Percentiles rank a stretch among this genome's conserved stretches.
Conservation (phyloP, 2,797 vertebrate species). For the Naso thynnoides region DNA sequence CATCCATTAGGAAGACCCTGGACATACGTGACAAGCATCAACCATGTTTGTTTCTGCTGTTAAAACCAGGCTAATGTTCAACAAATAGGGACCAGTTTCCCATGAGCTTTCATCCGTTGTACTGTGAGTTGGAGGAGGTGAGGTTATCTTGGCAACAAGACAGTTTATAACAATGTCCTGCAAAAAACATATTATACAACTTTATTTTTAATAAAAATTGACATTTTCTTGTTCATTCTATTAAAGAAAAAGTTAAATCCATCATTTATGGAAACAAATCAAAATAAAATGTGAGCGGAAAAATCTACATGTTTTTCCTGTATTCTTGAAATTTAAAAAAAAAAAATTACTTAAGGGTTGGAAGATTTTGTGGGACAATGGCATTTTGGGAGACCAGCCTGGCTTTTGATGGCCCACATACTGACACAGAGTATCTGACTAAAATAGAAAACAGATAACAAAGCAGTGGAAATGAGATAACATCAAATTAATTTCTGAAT, state of each 20-base stretch:
- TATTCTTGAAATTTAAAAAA: neutral
- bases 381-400: constrained; percentile 20
- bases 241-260: constrained; percentile 23
- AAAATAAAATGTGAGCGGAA: constrained; percentile 10
- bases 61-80: constrained; percentile 47
- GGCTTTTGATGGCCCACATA: constrained; percentile 38
- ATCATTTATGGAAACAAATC: constrained; percentile 15
- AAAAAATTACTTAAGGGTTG: neutral
- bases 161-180: constrained; percentile 44
- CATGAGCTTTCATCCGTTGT: constrained; percentile 26
- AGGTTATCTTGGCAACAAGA: constrained; percentile 52
- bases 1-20: constrained; percentile 18
- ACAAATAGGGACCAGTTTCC: constrained; percentile 36
- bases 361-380: constrained; percentile 15
- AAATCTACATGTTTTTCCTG: neutral
- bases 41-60: constrained; percentile 47
- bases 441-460: constrained; percentile 43
- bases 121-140: constrained; percentile 26
- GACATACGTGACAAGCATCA: constrained; percentile 28
- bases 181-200: constrained; percentile 23
- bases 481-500: constrained; percentile 38
- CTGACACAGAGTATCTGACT: constrained; percentile 35
- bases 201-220: constrained; percentile 35
- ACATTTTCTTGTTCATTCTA: constrained; percentile 28
- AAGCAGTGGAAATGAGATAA: constrained; percentile 45